These are phyloP conservation scores for Nycteola revayana DNA, from an alignment of 2,888 invertebrate genomes.

Conservation along the genomic window DNA sequence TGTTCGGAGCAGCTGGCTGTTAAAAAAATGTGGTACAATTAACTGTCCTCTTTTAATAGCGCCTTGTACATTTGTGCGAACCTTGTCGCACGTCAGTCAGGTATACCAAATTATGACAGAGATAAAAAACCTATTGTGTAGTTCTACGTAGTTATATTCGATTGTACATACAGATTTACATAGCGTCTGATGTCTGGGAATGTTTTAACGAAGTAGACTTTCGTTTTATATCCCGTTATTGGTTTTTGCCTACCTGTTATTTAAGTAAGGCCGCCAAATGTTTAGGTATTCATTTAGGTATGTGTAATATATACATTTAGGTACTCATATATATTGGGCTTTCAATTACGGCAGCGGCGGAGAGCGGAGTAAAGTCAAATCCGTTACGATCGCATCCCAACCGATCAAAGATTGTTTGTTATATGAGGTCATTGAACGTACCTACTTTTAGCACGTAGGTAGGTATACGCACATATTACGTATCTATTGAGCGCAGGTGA, in stretches of 20 bases:
- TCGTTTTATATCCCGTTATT: too few relatives aligned
- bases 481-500: background rate
- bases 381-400: too few relatives aligned
- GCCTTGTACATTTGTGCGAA: constrained; percentile 41
- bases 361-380: too few relatives aligned
- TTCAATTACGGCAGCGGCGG: too few relatives aligned
- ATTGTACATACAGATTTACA: background rate
- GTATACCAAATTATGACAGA: constrained; percentile 37
- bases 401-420: too few relatives aligned
- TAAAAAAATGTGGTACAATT: constrained; percentile 74
- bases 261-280: too few relatives aligned
- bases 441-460: too few relatives aligned
- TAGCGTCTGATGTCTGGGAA: constrained; percentile 1
- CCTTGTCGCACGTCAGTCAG: constrained; percentile 52
- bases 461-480: too few relatives aligned
- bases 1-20: constrained; percentile 76
- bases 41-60: constrained; percentile 62
- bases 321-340: too few relatives aligned
- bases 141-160: constrained; percentile 3
- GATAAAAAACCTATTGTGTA: constrained; percentile 29
- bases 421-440: too few relatives aligned
- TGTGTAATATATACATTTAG: too few relatives aligned
- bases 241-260: background rate
- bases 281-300: too few relatives aligned
- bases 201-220: background rate